Evolutionary conservation across 2,797 vertebrate genomes (phyloP).

Genomic region (Petrocephalus schoutedeni): DNA sequence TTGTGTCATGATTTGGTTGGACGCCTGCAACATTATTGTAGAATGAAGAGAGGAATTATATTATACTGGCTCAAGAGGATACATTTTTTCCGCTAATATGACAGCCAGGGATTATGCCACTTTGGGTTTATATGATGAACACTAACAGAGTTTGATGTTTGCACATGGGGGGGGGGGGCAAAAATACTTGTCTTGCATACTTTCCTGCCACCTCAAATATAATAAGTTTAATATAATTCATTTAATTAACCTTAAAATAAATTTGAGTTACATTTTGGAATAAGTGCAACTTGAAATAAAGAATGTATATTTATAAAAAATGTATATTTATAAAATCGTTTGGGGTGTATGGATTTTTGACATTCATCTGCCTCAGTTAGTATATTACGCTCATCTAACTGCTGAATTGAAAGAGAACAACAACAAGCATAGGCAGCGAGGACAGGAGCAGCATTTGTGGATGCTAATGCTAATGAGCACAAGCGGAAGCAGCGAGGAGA

Average conservation of each 20-base stretch:
- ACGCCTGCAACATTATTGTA: too few species aligned
- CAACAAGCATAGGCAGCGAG: not conserved
- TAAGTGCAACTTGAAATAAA: not conserved
- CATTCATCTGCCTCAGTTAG: not conserved
- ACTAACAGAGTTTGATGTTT: too few species aligned
- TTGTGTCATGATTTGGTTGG: too few species aligned
- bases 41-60: too few species aligned
- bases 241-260: not conserved
- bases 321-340: not conserved
- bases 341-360: not conserved
- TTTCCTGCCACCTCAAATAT: not conserved
- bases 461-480: not conserved
- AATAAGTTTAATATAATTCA: not conserved
- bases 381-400: not conserved
- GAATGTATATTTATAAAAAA: not conserved
- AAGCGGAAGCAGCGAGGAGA: not conserved
- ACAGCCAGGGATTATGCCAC: not conserved
- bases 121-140: too few species aligned
- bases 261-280: not conserved
- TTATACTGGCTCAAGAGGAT: too few species aligned
- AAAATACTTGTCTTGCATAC: not conserved
- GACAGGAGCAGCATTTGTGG: too few species aligned
- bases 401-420: not conserved
- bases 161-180: not conserved
- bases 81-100: not conserved